Conservation (phyloP, 23 tunicate species). For the Styela plicata region DNA sequence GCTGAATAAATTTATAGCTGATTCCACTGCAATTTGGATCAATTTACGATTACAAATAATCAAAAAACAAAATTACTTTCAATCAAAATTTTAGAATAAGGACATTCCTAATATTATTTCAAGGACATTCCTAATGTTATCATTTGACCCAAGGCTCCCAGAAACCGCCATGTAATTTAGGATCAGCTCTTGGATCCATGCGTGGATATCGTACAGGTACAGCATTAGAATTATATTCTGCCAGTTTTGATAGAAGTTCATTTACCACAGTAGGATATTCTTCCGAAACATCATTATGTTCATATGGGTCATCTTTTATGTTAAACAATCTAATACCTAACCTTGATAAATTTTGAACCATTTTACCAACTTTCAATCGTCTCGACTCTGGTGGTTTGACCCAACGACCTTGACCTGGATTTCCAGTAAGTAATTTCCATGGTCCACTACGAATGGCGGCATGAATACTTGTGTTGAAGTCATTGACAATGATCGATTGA, state of each 20-base stretch:
- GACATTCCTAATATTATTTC: too few species aligned
- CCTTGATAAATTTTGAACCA: not conserved
- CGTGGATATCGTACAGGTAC: constrained; percentile 35
- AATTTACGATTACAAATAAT: too few species aligned
- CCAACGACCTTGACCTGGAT: constrained; percentile 60
- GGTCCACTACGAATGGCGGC: constrained; percentile 61
- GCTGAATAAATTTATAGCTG: too few species aligned
- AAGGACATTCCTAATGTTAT: too few species aligned
- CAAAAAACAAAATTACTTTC: too few species aligned
- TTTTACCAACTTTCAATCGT: not conserved
- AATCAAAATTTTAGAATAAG: too few species aligned
- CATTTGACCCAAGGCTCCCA: constrained; percentile 43
- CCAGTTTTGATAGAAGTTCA: not conserved
- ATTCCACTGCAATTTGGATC: too few species aligned
- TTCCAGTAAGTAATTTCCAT: constrained; percentile 73
- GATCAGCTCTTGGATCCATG: constrained; percentile 3
- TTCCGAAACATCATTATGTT: constrained; percentile 2
- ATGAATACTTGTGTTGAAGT: constrained; percentile 46
- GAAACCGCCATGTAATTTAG: constrained; percentile 34
- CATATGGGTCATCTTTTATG: constrained; percentile 22
- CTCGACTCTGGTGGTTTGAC: constrained; percentile 45
- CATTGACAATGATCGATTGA: constrained; percentile 7
- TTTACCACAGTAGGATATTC: constrained; percentile 9
- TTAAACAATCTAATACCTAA: not conserved
- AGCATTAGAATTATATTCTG: constrained; percentile 21